Conservation (phyloP, 2,888 invertebrate genomes). For the Alitta virens region DNA sequence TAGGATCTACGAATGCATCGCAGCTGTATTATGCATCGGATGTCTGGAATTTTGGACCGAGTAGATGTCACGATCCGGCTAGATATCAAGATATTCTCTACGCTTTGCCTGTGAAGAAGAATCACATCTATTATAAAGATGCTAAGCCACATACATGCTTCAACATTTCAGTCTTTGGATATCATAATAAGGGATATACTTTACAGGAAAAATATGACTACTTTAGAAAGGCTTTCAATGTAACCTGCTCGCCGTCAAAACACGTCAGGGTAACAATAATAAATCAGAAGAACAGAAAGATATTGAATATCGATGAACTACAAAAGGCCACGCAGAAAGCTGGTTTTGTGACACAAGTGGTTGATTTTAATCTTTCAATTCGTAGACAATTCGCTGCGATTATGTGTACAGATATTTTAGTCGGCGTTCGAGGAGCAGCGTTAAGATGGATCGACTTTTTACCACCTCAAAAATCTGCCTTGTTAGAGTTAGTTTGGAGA, state of each 20-base stretch:
- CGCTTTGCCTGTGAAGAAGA: background rate
- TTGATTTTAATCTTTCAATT: background rate
- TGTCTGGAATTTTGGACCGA: background rate
- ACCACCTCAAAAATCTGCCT: background rate
- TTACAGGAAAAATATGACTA: background rate
- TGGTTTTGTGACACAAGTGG: background rate
- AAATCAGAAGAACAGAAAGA: background rate
- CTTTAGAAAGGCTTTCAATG: background rate
- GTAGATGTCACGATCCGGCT: background rate
- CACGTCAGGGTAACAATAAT: background rate
- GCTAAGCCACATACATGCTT: background rate
- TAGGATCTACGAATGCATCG: background rate
- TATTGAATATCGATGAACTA: background rate
- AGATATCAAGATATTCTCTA: background rate
- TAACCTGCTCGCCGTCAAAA: background rate
- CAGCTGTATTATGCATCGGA: background rate
- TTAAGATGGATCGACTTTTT: background rate
- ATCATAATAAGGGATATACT: background rate
- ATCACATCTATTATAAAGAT: background rate
- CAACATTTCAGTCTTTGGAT: background rate
- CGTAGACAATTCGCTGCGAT: background rate
- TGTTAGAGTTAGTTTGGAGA: background rate
- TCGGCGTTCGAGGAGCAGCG: background rate
- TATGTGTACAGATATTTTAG: background rate
- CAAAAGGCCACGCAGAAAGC: background rate